Conservation (phyloP, 23 tunicate genomes). For the Diplosoma virens region DNA sequence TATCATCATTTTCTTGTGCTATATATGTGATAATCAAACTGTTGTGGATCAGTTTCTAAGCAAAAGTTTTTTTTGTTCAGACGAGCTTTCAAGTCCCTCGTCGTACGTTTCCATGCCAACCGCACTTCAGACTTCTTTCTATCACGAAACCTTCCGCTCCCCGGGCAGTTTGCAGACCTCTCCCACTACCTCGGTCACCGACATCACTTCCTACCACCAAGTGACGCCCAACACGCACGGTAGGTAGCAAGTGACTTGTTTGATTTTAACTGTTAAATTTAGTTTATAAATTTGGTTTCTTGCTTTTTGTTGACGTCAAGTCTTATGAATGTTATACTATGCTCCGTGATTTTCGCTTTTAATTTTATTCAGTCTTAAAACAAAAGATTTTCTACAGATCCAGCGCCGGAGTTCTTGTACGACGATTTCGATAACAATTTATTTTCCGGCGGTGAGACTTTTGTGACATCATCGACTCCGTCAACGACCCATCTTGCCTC, state of each 20-base stretch:
- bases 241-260: neutral
- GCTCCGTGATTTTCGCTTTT: too few species aligned
- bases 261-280: too few species aligned
- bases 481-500: neutral
- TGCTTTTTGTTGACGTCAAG: too few species aligned
- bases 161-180: slow-evolving; percentile 78
- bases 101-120: slow-evolving; percentile 87
- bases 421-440: slow-evolving; percentile 16
- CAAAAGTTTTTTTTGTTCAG: slow-evolving; percentile 2
- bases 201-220: slow-evolving; percentile 22
- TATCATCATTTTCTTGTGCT: too few species aligned
- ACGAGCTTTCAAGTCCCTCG: slow-evolving; percentile 88
- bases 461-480: neutral
- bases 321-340: too few species aligned
- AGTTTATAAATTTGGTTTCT: too few species aligned
- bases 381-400: neutral
- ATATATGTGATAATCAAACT: too few species aligned
- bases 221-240: slow-evolving; percentile 30
- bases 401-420: slow-evolving; percentile 13
- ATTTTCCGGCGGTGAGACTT: slow-evolving; percentile 12
- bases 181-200: slow-evolving; percentile 49
- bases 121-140: slow-evolving; percentile 50
- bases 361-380: too few species aligned
- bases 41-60: too few species aligned
- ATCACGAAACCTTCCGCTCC: slow-evolving; percentile 71